A percentile compares a stretch with the other conserved stretches of the same genome.
These are phyloP conservation scores for Microctenopoma steveboyesi DNA, from an alignment of 2,797 vertebrate genomes.

Conservation along the genomic window DNA sequence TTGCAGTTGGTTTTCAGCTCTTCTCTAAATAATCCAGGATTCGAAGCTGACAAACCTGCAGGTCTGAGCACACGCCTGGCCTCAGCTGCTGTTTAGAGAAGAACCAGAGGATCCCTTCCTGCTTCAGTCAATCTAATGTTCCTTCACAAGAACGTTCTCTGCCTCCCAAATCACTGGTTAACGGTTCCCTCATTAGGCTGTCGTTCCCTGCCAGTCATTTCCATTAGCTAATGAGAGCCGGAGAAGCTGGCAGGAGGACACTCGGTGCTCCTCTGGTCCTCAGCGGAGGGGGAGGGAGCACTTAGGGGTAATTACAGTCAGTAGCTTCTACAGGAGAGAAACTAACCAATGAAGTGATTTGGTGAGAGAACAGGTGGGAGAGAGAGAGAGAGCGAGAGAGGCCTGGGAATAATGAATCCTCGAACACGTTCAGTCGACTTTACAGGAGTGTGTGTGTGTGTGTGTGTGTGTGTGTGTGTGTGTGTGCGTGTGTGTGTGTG, in stretches of 20 bases:
- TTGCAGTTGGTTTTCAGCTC: no score
- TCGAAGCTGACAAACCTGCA: no score
- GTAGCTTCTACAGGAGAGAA: conserved; percentile 39
- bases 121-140: conserved; percentile 4
- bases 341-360: conserved; percentile 32
- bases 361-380: conserved; percentile 32
- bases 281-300: conserved; percentile 21
- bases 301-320: conserved; percentile 58
- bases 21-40: no score
- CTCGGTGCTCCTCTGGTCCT: conserved; percentile 23
- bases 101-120: no score
- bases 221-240: conserved; percentile 69
- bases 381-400: neutral
- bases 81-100: no score
- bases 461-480: no score
- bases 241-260: conserved; percentile 11
- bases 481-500: neutral
- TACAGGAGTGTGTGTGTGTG: neutral
- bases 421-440: no score
- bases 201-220: conserved; percentile 51
- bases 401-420: no score
- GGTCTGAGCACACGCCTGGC: no score
- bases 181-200: conserved; percentile 55
- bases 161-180: conserved; percentile 60
- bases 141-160: conserved; percentile 9